A percentile compares a stretch with the other conserved stretches of the same genome.
phyloP scores from a whole-genome alignment of 2,797 vertebrate genomes.

The Kryptopterus vitreolus region DNA sequence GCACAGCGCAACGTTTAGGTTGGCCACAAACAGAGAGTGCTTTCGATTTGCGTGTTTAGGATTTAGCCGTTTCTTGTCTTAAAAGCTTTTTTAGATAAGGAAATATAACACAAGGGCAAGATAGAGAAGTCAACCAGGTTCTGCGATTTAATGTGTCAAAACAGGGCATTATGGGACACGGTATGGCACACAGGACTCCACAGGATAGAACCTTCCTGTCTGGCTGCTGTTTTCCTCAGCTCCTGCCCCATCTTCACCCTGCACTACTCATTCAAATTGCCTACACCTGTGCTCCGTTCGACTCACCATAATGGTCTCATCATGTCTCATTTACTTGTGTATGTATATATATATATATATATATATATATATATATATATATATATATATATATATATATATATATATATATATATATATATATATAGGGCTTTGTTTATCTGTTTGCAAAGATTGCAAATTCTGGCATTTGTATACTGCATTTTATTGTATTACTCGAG shows the following conservation, averaged over 20 bases:
- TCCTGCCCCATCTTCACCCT: slow-evolving; percentile 6
- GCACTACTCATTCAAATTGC: slow-evolving; percentile 12
- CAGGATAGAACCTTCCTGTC: slow-evolving; percentile 10
- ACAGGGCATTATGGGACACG: background rate
- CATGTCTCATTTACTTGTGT: slow-evolving; percentile 22
- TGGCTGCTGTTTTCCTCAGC: slow-evolving; percentile 23
- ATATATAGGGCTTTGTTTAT: slow-evolving; percentile 18
- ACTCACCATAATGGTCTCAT: slow-evolving; percentile 30
- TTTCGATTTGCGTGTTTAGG: background rate
- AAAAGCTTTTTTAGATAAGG: background rate
- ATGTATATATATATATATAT: slow-evolving; percentile 19
- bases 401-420: slow-evolving; percentile 17
- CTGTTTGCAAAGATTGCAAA: slow-evolving; percentile 7
- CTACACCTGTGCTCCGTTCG: slow-evolving; percentile 20
- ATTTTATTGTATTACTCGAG: slow-evolving; percentile 1
- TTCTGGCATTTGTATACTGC: slow-evolving; percentile 12
- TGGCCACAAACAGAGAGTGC: slow-evolving; percentile 2
- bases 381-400: slow-evolving; percentile 18
- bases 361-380: slow-evolving; percentile 14
- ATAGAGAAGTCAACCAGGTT: too few species aligned
- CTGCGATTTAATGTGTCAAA: background rate
- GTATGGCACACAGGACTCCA: background rate
- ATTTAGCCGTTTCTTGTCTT: background rate
- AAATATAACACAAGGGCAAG: background rate
- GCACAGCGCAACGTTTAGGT: background rate